Evolutionary conservation across 1,140 invertebrate genomes (phyloP).

Genomic region (Brachionus plicatilis): DNA sequence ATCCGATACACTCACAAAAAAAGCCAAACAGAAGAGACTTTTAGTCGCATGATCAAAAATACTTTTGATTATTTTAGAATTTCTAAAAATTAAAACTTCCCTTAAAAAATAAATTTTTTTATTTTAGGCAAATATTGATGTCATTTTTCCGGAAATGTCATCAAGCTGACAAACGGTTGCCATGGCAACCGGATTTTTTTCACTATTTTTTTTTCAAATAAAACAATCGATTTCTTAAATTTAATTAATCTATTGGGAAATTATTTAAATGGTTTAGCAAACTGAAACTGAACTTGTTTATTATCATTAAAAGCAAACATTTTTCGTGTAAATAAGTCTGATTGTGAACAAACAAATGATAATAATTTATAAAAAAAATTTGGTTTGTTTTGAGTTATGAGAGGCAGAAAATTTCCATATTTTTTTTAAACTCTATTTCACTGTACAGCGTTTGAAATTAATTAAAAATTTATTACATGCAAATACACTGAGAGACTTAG

Average conservation of each 20-base stretch:
- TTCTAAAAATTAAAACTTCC: background rate
- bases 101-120: background rate
- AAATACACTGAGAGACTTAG: too few relatives aligned
- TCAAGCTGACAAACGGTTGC: background rate
- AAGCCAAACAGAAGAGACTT: constrained; percentile 16
- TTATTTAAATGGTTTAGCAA: background rate
- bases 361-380: background rate
- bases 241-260: background rate
- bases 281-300: background rate
- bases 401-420: too few relatives aligned
- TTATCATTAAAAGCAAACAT: background rate
- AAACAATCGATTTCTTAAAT: background rate
- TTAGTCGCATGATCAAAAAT: constrained; percentile 11
- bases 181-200: background rate
- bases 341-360: background rate
- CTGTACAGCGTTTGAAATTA: too few relatives aligned
- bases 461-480: too few relatives aligned
- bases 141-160: background rate
- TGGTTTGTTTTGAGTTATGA: background rate
- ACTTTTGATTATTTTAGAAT: background rate
- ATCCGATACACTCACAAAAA: background rate
- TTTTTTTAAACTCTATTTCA: too few relatives aligned
- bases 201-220: background rate
- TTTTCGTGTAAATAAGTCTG: background rate
- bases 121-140: background rate